These are phyloP conservation scores for Borostomias antarcticus DNA, from an alignment of 2,797 vertebrate species.

Conservation along the genomic window DNA sequence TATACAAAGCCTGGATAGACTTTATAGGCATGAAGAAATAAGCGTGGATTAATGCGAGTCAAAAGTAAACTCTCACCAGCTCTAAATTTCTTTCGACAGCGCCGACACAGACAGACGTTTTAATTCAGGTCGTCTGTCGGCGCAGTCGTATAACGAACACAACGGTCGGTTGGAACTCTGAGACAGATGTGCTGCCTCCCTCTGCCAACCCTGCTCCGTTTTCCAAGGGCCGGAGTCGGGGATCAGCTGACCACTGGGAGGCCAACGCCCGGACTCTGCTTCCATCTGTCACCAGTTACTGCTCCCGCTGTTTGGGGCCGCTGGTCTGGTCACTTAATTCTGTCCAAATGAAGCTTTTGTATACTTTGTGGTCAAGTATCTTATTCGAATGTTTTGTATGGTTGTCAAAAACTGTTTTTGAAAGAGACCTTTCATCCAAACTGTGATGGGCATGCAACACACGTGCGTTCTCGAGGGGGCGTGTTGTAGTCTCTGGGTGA, in stretches of 20 bases:
- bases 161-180: not conserved
- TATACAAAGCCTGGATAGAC: too few relatives aligned
- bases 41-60: too few relatives aligned
- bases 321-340: constrained; percentile 1
- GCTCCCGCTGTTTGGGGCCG: constrained; percentile 26
- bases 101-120: not conserved
- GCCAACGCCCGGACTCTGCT: constrained; percentile 21
- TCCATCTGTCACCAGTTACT: constrained; percentile 39
- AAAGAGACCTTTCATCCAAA: not conserved
- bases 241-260: constrained; percentile 17
- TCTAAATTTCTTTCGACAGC: not conserved
- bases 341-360: constrained; percentile 19
- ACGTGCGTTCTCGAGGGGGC: constrained; percentile 13
- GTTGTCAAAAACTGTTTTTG: not conserved
- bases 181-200: not conserved
- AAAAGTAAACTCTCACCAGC: not conserved
- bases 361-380: not conserved
- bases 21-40: too few relatives aligned
- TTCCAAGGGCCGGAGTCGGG: constrained; percentile 20
- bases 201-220: not conserved
- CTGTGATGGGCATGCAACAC: not conserved
- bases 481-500: constrained; percentile 43
- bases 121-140: not conserved
- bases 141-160: not conserved
- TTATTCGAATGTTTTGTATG: not conserved